These are phyloP conservation scores for Myoxocephalus aenaeus DNA, from an alignment of 2,797 vertebrate species.

Conservation along the genomic window DNA sequence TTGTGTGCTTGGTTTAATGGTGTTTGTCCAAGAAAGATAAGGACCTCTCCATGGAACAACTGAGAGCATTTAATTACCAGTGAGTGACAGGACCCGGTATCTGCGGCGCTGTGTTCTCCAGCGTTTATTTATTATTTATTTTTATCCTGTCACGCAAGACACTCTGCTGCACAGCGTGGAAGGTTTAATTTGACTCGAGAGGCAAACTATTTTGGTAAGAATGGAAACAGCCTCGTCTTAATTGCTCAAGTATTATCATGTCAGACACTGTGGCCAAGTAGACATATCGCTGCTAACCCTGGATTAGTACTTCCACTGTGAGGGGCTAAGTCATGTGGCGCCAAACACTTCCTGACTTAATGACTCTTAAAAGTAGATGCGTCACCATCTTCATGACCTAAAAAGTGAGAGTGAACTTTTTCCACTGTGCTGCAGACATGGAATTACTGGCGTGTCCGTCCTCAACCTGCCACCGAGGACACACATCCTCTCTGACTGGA, in stretches of 20 bases:
- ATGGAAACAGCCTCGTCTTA: slow-evolving; percentile 11
- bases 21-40: slow-evolving; percentile 51
- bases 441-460: slow-evolving; percentile 4
- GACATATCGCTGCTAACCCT: slow-evolving; percentile 22
- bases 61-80: slow-evolving; percentile 64
- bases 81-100: slow-evolving; percentile 36
- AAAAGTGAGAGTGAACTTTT: slow-evolving; percentile 9
- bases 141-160: slow-evolving; percentile 17
- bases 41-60: slow-evolving; percentile 43
- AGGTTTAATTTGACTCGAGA: slow-evolving; percentile 17
- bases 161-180: slow-evolving; percentile 8
- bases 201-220: neutral
- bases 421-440: neutral
- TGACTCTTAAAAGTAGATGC: slow-evolving; percentile 11
- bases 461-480: slow-evolving; percentile 28
- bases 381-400: slow-evolving; percentile 15
- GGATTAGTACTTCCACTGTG: slow-evolving; percentile 20
- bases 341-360: slow-evolving; percentile 24
- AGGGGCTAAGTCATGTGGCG: slow-evolving; percentile 24
- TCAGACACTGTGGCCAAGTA: slow-evolving; percentile 25
- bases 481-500: slow-evolving; percentile 40
- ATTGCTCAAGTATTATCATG: slow-evolving; percentile 11
- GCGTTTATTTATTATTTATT: neutral
- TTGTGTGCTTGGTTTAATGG: slow-evolving; percentile 36
- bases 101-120: neutral